Conservation (phyloP, 1,140 invertebrate genomes). For the Leptopilina clavipes region DNA sequence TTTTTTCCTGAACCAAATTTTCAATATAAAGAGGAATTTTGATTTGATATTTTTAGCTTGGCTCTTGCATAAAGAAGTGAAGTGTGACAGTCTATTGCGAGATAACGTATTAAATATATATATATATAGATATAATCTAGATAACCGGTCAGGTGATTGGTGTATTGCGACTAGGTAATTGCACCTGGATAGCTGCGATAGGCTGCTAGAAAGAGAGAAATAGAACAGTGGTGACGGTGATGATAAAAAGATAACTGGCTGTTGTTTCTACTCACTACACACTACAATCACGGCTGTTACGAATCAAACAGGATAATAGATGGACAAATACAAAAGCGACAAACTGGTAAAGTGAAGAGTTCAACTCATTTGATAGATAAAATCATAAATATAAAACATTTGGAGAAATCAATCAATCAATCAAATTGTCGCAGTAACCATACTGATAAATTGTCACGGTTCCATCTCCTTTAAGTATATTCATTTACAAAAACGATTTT, state of each 20-base stretch:
- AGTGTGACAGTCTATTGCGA: conserved; percentile 56
- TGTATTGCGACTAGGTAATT: conserved; percentile 74
- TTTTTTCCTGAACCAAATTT: too few relatives aligned
- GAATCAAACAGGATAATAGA: conserved; percentile 70
- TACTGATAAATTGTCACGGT: conserved; percentile 24
- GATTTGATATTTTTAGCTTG: neutral
- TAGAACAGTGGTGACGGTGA: conserved; percentile 75
- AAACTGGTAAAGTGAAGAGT: conserved; percentile 61
- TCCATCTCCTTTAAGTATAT: neutral
- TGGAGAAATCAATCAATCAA: conserved; percentile 50
- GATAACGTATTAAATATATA: conserved; percentile 53
- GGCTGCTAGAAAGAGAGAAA: conserved; percentile 76
- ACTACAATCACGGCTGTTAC: conserved; percentile 70
- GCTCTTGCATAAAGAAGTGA: conserved; percentile 39
- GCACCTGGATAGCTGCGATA: conserved; percentile 76
- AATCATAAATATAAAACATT: conserved; percentile 39
- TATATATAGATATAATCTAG: conserved; percentile 56
- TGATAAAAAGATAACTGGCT: conserved; percentile 73
- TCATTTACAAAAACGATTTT: too few relatives aligned
- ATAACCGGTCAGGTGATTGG: conserved; percentile 71
- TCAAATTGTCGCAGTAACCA: conserved; percentile 49
- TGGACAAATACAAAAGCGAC: conserved; percentile 74
- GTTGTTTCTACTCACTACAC: conserved; percentile 72
- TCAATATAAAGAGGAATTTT: too few relatives aligned
- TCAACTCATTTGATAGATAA: conserved; percentile 43